These are phyloP conservation scores for Neodontobutis hainanensis DNA, from an alignment of 2,113 vertebrate species.

Conservation along the genomic window DNA sequence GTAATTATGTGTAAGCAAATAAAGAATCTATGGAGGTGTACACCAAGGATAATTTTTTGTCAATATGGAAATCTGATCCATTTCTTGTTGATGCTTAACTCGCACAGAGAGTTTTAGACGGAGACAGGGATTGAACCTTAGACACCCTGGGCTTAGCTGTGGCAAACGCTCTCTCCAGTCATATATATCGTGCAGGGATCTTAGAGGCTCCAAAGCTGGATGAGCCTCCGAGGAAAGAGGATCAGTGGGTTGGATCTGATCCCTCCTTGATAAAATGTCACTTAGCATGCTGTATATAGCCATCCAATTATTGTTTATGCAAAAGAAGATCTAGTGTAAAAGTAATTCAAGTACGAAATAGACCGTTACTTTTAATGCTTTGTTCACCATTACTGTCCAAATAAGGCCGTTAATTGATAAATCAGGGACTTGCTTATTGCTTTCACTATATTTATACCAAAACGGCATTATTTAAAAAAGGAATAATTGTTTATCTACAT, in stretches of 20 bases:
- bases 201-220: slow-evolving; percentile 77
- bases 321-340: background rate
- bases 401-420: background rate
- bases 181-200: slow-evolving; percentile 69
- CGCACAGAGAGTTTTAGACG: slow-evolving; percentile 11
- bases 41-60: slow-evolving; percentile 14
- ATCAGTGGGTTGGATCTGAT: slow-evolving; percentile 74
- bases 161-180: slow-evolving; percentile 42
- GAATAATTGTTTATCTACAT: background rate
- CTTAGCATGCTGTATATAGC: slow-evolving; percentile 17
- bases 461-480: background rate
- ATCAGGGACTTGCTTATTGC: too few relatives aligned
- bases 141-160: slow-evolving; percentile 41
- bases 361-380: background rate
- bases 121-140: slow-evolving; percentile 23
- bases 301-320: slow-evolving; percentile 9
- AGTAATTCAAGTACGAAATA: background rate
- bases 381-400: background rate
- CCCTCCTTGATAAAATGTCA: slow-evolving; percentile 40
- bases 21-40: slow-evolving; percentile 59
- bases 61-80: background rate
- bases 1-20: slow-evolving; percentile 70
- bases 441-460: too few relatives aligned
- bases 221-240: slow-evolving; percentile 76
- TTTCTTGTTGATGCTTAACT: slow-evolving; percentile 8